phyloP scores from a whole-genome alignment of 2,113 vertebrate genomes.

The Chauna torquata region DNA sequence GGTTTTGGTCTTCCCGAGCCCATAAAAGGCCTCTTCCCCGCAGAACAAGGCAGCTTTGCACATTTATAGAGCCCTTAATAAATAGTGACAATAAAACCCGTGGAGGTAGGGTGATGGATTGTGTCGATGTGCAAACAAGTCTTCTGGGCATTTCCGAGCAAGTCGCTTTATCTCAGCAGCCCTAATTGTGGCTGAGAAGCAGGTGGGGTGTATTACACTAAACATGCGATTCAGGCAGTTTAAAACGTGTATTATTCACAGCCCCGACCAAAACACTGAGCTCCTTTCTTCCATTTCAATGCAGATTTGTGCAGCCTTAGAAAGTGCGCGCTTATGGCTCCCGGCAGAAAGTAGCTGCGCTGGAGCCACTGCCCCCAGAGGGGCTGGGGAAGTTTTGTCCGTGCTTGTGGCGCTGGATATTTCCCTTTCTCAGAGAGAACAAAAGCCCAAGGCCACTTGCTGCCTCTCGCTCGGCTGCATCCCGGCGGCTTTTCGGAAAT shows the following conservation, averaged over 20 bases:
- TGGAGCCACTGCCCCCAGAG: not conserved
- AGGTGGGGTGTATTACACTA: not conserved
- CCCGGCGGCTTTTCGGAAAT: accelerated
- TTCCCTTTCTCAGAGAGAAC: slow-evolving; percentile 25
- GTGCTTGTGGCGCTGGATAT: not conserved
- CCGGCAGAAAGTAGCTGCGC: not conserved
- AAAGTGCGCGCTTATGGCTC: not conserved
- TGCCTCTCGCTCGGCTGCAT: not conserved
- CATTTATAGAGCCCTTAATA: not conserved
- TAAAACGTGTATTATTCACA: not conserved
- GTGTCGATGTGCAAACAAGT: not conserved
- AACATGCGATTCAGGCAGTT: not conserved
- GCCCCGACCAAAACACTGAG: not conserved
- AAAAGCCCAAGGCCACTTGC: not conserved
- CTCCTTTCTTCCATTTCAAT: not conserved
- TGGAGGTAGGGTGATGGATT: not conserved
- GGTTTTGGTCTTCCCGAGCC: not conserved
- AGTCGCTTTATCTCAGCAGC: not conserved
- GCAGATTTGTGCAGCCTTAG: not conserved
- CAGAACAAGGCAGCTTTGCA: not conserved
- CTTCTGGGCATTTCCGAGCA: not conserved
- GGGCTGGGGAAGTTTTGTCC: not conserved
- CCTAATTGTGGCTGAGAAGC: not conserved
- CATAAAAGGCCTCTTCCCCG: not conserved
- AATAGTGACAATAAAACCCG: not conserved